phyloP scores from a whole-genome alignment of 2,888 invertebrate species.

The Ophion costatus region DNA sequence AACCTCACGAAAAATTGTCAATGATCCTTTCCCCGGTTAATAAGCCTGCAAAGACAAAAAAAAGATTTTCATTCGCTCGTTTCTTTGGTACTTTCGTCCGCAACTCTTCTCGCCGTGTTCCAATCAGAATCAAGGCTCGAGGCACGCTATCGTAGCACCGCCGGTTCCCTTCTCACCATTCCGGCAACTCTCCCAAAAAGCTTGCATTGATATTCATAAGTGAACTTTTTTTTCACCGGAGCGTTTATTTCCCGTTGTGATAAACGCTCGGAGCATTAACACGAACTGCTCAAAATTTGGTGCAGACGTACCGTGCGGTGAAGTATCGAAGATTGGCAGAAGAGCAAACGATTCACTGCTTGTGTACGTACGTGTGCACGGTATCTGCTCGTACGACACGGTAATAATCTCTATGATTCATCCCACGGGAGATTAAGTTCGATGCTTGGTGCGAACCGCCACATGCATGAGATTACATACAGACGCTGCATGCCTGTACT shows the following conservation, averaged over 20 bases:
- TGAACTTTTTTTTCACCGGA: background rate
- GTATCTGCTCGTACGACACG: slow-evolving; percentile 61
- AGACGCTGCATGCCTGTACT: slow-evolving; percentile 11
- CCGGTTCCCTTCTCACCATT: background rate
- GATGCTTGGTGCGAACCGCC: slow-evolving; percentile 44
- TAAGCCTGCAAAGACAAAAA: too few relatives aligned
- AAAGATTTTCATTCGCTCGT: too few relatives aligned
- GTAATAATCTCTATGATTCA: slow-evolving; percentile 71
- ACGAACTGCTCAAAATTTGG: slow-evolving; percentile 43
- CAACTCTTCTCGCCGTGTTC: too few relatives aligned
- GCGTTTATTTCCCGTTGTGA: background rate
- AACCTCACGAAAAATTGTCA: too few relatives aligned
- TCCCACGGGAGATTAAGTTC: slow-evolving; percentile 69
- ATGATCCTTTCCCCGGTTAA: too few relatives aligned
- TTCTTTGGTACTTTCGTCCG: too few relatives aligned
- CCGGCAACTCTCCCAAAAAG: background rate
- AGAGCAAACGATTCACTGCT: slow-evolving; percentile 29
- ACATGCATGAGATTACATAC: slow-evolving; percentile 49
- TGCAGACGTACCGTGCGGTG: background rate
- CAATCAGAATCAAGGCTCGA: too few relatives aligned
- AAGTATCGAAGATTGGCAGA: slow-evolving; percentile 11
- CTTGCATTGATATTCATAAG: background rate
- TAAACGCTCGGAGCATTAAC: slow-evolving; percentile 20
- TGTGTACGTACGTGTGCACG: slow-evolving; percentile 14
- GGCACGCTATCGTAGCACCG: background rate